A percentile compares a stretch with the other conserved stretches of the same genome.
phyloP scores from a whole-genome alignment of 2,113 vertebrate species.

The Pantherophis guttatus region DNA sequence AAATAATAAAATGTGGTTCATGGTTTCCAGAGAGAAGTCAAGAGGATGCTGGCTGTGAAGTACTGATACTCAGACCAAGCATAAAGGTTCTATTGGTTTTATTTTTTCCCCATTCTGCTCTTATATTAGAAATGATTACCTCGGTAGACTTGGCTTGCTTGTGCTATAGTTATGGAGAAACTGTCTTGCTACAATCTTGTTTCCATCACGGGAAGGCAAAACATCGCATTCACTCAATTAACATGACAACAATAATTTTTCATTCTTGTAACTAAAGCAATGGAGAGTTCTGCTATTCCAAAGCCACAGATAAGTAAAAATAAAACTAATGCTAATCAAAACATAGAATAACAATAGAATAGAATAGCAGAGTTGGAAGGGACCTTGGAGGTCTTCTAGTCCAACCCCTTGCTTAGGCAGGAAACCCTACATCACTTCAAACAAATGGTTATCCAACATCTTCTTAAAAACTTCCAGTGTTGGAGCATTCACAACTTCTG shows the following conservation, averaged over 20 bases:
- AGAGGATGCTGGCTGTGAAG: neutral
- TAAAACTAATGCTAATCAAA: neutral
- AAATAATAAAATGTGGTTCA: neutral
- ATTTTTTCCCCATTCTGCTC: neutral
- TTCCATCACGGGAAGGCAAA: neutral
- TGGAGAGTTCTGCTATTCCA: neutral
- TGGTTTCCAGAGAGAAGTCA: neutral
- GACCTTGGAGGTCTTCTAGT: too few species aligned
- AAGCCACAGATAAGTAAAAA: constrained; percentile 7
- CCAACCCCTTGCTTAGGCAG: too few species aligned
- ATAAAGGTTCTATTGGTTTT: neutral
- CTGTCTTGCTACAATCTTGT: neutral
- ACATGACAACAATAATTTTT: neutral
- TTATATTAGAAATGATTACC: neutral
- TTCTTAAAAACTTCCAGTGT: too few species aligned
- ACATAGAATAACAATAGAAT: neutral
- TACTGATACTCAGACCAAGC: neutral
- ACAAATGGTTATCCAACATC: too few species aligned
- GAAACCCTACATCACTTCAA: too few species aligned
- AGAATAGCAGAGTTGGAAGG: too few species aligned
- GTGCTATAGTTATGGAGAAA: neutral
- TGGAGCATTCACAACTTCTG: too few species aligned
- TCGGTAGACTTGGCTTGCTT: neutral
- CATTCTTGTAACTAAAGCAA: neutral
- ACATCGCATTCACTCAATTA: neutral